Base-by-base conservation (phyloP, 1,140 invertebrate species). In the Trichonephila clavipes region DNA sequence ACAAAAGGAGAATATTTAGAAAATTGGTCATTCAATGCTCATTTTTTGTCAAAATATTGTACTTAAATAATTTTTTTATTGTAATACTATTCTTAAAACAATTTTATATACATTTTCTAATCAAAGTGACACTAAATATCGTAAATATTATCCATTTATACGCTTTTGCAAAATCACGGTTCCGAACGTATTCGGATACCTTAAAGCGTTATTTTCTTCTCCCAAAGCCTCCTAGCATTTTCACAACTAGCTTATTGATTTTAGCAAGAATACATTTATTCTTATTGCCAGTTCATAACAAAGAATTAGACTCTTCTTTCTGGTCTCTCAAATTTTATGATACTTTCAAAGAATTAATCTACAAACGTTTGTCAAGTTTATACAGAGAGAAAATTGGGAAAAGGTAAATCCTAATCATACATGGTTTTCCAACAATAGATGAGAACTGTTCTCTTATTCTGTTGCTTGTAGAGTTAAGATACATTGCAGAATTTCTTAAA, bases 261-360 rank as follows among this genome's bases (percentile, higher is more conserved):
- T 28, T 34, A 77, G 34, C 34, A 34, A 77, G 72, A 34, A 77
- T 19, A 28, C 72, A 77, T 77, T 77, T 77, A 77, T 77, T 77
- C 34, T 77, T 28, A 77, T 77, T 77, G 72, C 28, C 18, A 4
- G 24, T 77, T 77, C 72, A 77, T 77, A 40, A 77, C 14, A 34
- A 77, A 77, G 72, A 18, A 77, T 77, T 40, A 77, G 72, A 14
- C 34, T 40, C 28, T 5, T 77, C 72, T 14, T 77, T 40, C 18
- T 28, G 18, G 72, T 28, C 72, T 77, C 34, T 77, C 34, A 85
- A 85, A 85, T 85, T 85, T 85, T 85, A 85, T 85, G 82, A 85
- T 19, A 58, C 10, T 7, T 85, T 51, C 44, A n/a, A 44, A n/a
- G 44, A 59, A 85, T 51, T 58, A 85, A 85, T 51, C n/a, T 85